These are phyloP conservation scores for Clunio marinus DNA, from an alignment of 2,888 invertebrate genomes.

Conservation along the genomic window DNA sequence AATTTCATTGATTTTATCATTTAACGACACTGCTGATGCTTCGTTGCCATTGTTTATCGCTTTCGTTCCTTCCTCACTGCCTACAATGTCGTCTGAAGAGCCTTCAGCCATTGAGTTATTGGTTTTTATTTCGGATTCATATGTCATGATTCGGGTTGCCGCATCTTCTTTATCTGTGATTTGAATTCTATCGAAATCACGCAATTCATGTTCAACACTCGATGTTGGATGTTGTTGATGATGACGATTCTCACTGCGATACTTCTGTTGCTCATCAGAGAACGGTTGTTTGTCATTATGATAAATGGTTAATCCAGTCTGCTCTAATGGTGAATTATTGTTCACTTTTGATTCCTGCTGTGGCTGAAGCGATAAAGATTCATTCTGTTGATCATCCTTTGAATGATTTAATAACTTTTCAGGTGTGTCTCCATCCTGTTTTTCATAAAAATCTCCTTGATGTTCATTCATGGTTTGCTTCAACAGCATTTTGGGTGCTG, in stretches of 20 bases:
- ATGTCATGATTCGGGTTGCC: constrained; percentile 8
- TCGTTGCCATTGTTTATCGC: constrained; percentile 28
- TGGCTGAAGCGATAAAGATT: constrained; percentile 7
- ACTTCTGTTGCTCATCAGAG: constrained; percentile 29
- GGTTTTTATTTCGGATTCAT: constrained; percentile 33
- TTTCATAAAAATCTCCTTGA: not conserved
- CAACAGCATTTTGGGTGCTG: not conserved
- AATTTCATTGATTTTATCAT: constrained; percentile 37
- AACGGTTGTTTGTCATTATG: constrained; percentile 36
- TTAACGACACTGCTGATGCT: constrained; percentile 7
- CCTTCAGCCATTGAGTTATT: constrained; percentile 33
- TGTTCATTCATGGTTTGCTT: not conserved
- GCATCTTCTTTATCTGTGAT: not conserved
- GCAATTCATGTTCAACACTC: constrained; percentile 25
- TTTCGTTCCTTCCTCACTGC: not conserved
- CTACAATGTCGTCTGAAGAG: not conserved
- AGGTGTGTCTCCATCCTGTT: not conserved
- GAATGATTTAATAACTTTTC: constrained; percentile 30
- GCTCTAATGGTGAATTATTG: constrained; percentile 35
- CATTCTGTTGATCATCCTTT: constrained; percentile 14
- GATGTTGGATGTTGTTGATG: constrained; percentile 25
- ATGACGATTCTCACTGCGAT: no score
- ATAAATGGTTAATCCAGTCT: constrained; percentile 26
- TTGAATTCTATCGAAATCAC: constrained; percentile 17
- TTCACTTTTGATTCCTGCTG: not conserved